phyloP scores from a whole-genome alignment of 2,113 vertebrate species.

The Camelus bactrianus region DNA sequence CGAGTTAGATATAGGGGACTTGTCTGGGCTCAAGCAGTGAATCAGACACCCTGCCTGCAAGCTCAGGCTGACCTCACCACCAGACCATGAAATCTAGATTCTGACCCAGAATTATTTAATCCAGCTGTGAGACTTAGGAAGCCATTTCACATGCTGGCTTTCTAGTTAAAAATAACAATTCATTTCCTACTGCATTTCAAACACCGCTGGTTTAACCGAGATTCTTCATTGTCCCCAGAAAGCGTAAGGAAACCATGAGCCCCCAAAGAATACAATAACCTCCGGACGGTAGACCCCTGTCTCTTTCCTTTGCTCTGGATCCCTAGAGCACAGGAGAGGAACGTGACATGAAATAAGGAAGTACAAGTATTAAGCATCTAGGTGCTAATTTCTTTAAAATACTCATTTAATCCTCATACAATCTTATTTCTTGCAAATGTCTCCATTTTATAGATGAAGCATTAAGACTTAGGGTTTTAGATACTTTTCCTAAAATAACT shows the following conservation, averaged over 20 bases:
- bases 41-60: conserved; percentile 15
- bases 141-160: conserved; percentile 45
- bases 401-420: background rate
- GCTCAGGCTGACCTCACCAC: conserved; percentile 23
- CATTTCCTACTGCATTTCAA: conserved; percentile 43
- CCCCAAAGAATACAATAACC: background rate
- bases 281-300: background rate
- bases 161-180: conserved; percentile 56
- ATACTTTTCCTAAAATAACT: background rate
- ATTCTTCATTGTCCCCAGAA: background rate
- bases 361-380: background rate
- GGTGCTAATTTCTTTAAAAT: background rate
- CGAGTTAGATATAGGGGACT: no score
- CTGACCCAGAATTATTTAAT: conserved; percentile 75
- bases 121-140: conserved; percentile 64
- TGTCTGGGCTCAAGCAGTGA: background rate
- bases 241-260: background rate
- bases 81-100: conserved; percentile 74
- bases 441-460: background rate
- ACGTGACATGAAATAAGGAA: accelerated
- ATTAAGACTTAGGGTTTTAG: background rate
- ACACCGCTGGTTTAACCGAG: background rate
- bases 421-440: background rate
- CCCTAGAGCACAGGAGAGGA: background rate
- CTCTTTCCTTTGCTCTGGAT: background rate